A percentile compares a stretch with the other conserved stretches of the same genome.
phyloP scores from a whole-genome alignment of 2,797 vertebrate genomes.

The Glossophaga mutica region DNA sequence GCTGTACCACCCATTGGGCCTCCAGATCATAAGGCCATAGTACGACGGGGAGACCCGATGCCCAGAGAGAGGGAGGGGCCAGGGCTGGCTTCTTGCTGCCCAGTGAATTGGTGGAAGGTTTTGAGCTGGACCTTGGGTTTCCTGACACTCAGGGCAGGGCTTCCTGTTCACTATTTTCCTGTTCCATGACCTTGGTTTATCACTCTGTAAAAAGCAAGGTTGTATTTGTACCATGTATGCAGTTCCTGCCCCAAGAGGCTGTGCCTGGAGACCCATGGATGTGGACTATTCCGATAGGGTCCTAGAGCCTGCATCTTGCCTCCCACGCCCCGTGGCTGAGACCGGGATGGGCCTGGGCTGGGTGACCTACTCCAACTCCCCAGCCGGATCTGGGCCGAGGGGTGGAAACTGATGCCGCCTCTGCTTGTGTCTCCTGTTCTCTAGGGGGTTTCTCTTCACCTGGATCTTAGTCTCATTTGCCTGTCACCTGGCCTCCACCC shows the following conservation, averaged over 20 bases:
- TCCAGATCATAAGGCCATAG: not conserved
- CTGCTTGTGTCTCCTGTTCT: constrained; percentile 75
- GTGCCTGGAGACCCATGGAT: not conserved
- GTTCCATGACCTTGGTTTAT: not conserved
- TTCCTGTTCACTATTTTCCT: not conserved
- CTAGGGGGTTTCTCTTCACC: constrained; percentile 92
- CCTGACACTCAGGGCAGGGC: not conserved
- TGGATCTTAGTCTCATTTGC: constrained; percentile 90
- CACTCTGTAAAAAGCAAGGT: not conserved
- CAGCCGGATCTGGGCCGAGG: not conserved
- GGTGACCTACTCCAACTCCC: not conserved
- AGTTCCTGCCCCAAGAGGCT: not conserved
- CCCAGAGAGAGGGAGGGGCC: not conserved
- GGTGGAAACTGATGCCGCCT: constrained; percentile 52
- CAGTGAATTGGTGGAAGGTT: not conserved
- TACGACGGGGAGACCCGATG: not conserved
- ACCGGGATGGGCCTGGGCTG: not conserved
- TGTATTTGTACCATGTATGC: not conserved
- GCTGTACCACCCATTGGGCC: not conserved
- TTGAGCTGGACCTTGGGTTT: not conserved
- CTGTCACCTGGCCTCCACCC: constrained; percentile 89
- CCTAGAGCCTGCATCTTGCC: not conserved
- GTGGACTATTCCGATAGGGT: not conserved
- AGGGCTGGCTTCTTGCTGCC: not conserved
- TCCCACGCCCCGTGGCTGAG: rapidly evolving